These are phyloP conservation scores for Indicator indicator DNA, from an alignment of 2,113 vertebrate species.

Conservation along the genomic window DNA sequence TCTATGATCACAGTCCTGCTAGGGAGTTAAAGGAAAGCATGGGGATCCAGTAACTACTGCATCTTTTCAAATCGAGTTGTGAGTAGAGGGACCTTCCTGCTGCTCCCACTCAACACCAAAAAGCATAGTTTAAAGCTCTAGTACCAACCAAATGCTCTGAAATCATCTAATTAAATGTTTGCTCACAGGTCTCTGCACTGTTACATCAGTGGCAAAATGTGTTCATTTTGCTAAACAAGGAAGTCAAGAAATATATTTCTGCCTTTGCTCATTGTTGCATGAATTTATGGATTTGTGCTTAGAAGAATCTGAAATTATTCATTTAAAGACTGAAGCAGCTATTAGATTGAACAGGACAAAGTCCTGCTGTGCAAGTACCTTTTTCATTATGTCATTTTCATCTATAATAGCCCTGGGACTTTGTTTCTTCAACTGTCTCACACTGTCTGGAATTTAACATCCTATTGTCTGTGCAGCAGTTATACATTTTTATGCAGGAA, in stretches of 20 bases:
- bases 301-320: not conserved
- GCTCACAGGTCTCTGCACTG: not conserved
- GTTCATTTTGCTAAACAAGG: not conserved
- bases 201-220: not conserved
- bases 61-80: not conserved
- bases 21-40: not conserved
- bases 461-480: slow-evolving; percentile 13
- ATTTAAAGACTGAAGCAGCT: not conserved
- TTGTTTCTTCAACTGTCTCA: slow-evolving; percentile 46
- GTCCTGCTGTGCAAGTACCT: not conserved
- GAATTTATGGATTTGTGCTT: slow-evolving; percentile 30
- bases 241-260: not conserved
- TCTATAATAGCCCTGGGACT: not conserved
- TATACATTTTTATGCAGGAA: slow-evolving; percentile 54
- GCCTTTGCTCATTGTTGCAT: slow-evolving; percentile 21
- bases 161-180: not conserved
- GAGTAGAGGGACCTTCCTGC: not conserved
- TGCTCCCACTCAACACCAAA: not conserved
- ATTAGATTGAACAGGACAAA: slow-evolving; percentile 15
- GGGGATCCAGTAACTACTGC: not conserved
- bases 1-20: not conserved
- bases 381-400: slow-evolving; percentile 17
- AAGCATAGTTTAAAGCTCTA: not conserved
- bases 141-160: not conserved
- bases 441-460: slow-evolving; percentile 50